Percentiles rank a stretch among this genome's conserved stretches.
phyloP scores from a whole-genome alignment of 2,113 vertebrate genomes.

The Geothlypis trichas region DNA sequence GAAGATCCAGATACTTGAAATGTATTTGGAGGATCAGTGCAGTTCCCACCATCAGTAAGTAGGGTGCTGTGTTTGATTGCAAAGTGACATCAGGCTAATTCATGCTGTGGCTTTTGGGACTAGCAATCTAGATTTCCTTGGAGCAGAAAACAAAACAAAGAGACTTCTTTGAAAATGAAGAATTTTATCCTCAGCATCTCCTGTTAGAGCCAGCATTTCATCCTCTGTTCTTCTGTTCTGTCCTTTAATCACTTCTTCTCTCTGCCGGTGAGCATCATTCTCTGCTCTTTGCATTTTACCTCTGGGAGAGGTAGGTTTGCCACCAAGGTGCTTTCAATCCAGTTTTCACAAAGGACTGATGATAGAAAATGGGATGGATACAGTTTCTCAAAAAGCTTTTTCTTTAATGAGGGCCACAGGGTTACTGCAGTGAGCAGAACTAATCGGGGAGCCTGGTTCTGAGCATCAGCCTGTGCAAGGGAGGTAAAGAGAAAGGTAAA shows the following conservation, averaged over 20 bases:
- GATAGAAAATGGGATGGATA: slow-evolving; percentile 6
- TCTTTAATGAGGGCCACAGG: slow-evolving; percentile 12
- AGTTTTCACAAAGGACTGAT: neutral
- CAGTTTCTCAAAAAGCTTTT: neutral
- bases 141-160: slow-evolving; percentile 31
- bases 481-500: slow-evolving; percentile 30
- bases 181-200: slow-evolving; percentile 3
- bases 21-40: neutral
- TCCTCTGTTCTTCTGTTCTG: neutral
- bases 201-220: neutral
- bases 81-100: neutral
- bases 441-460: neutral
- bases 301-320: slow-evolving; percentile 30
- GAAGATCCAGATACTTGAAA: neutral
- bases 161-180: neutral
- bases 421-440: slow-evolving; percentile 26
- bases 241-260: slow-evolving; percentile 10
- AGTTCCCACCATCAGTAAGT: neutral
- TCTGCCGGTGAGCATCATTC: neutral
- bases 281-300: slow-evolving; percentile 18
- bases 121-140: neutral
- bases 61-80: neutral
- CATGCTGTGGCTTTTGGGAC: neutral
- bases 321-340: slow-evolving; percentile 19
- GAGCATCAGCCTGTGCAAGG: neutral